Base-by-base conservation (phyloP, 2,888 invertebrate genomes). In the Serrognathus titanus region DNA sequence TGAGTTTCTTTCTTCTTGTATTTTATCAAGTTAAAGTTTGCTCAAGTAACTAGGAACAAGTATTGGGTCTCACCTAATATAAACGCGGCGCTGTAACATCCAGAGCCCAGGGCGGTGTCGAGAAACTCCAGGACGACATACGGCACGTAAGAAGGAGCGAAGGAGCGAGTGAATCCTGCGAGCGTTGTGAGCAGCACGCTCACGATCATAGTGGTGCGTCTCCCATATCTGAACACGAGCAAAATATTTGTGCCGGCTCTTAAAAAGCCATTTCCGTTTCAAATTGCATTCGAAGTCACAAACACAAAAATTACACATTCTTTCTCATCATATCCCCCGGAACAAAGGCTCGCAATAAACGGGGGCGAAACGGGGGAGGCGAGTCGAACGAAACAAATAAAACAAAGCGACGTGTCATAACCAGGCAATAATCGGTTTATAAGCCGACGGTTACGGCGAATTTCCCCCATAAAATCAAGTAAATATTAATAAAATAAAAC, bases 41-140 rank as follows among this genome's bases (percentile, higher is more conserved):
- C 24, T 31, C 24, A 31, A 31, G 24, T 31, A 31, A 31, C 24
- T 31, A 31, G 24, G n/a, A 31, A 31, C 24, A 31, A 31, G 24
- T 31, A 31, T 31, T 31, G 24, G 6, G 24, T 31, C 11, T 72
- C 77, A 84, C 89, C 89, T 54, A 87, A 76, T 66, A 90, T 85
- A 71, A 87, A 89, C 55, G 85, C 85, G 0, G 87, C 84, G 3
- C 86, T 84, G 70, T 83, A 90, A 13, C 86, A 82, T 0, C 88
- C 87, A 13, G 87, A 85, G 0, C 86, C 84, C 4, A 85, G 74
- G 2, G 83, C 74, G 0, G 88, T 85, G 70, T 89, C 89, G 1
- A 89, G 66, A 52, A 89, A 84, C 72, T 90, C 89, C 16, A 88
- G 81, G 0, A 80, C 69, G 24, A 87, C 68, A 73, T 88, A 90